Conservation (phyloP, 2,888 invertebrate genomes). For the Hemaris fuciformis region DNA sequence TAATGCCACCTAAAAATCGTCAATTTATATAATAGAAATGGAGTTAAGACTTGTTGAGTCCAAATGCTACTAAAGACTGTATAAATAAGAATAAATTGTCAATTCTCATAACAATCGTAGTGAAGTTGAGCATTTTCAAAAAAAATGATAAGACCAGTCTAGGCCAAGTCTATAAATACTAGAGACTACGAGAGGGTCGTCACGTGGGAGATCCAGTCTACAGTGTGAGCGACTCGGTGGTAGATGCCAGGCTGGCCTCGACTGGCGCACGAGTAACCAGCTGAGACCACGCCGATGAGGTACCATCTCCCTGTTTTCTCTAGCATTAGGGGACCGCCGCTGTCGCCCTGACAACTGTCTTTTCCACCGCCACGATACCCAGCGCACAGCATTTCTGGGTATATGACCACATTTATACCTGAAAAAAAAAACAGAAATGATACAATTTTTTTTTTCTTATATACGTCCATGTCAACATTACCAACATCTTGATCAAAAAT, state of each 20-base stretch:
- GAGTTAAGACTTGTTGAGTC: background rate
- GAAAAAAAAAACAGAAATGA: no score
- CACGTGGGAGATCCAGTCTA: slow-evolving; percentile 93
- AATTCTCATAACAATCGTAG: slow-evolving; percentile 5
- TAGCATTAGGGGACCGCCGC: slow-evolving; percentile 94
- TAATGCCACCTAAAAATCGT: background rate
- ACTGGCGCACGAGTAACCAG: slow-evolving; percentile 96
- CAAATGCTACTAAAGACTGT: background rate
- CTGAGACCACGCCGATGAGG: slow-evolving; percentile 94
- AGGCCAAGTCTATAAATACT: slow-evolving; percentile 1
- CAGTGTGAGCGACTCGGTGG: slow-evolving; percentile 95
- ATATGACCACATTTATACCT: slow-evolving; percentile 94
- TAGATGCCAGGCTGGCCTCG: slow-evolving; percentile 97
- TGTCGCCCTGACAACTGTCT: slow-evolving; percentile 90
- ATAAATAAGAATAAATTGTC: slow-evolving; percentile 3
- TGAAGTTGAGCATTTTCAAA: background rate
- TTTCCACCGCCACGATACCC: slow-evolving; percentile 94
- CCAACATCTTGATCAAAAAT: no score
- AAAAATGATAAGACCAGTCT: background rate
- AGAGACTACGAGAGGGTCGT: slow-evolving; percentile 66
- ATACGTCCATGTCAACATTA: no score
- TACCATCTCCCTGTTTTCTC: slow-evolving; percentile 94
- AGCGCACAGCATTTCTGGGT: slow-evolving; percentile 97
- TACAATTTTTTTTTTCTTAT: no score
- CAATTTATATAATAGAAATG: background rate